Percentiles rank a stretch among this genome's conserved stretches.
Evolutionary conservation across 1,140 invertebrate species (phyloP).

Genomic region (Diabrotica undecimpunctata): DNA sequence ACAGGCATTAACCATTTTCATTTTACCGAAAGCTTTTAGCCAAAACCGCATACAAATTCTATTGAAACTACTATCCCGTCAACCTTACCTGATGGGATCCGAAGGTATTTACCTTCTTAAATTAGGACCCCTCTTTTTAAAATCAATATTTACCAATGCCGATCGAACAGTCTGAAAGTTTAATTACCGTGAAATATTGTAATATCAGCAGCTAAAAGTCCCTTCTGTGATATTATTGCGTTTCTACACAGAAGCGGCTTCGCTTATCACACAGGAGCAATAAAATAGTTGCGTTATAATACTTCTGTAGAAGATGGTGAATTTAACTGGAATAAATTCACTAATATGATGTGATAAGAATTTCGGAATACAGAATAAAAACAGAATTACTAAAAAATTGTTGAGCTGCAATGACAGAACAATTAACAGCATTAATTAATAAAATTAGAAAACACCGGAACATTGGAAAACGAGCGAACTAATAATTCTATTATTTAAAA

Average conservation of each 20-base stretch:
- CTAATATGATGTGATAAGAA: too few species aligned
- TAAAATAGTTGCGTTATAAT: too few species aligned
- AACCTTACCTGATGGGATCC: neutral
- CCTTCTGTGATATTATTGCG: neutral
- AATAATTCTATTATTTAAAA: too few species aligned
- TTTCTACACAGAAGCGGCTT: neutral
- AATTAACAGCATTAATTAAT: too few species aligned
- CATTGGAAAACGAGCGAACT: too few species aligned
- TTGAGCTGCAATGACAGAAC: too few species aligned
- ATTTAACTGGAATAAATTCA: too few species aligned
- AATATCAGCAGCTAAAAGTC: constrained; percentile 8
- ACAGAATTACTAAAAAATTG: too few species aligned
- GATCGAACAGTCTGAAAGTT: constrained; percentile 25
- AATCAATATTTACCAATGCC: constrained; percentile 26
- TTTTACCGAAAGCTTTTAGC: neutral
- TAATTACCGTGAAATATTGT: constrained; percentile 29
- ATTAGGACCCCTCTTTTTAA: constrained; percentile 20
- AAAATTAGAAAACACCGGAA: too few species aligned
- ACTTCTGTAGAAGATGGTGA: too few species aligned
- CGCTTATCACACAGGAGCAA: too few species aligned
- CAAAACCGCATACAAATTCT: neutral
- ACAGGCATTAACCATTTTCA: neutral
- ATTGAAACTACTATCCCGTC: neutral
- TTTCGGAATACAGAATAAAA: too few species aligned
- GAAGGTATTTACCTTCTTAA: neutral